Percentiles rank a stretch among this genome's conserved stretches.
These are phyloP conservation scores for Didymodactylos carnosus DNA, from an alignment of 2,888 invertebrate genomes.

Conservation along the genomic window DNA sequence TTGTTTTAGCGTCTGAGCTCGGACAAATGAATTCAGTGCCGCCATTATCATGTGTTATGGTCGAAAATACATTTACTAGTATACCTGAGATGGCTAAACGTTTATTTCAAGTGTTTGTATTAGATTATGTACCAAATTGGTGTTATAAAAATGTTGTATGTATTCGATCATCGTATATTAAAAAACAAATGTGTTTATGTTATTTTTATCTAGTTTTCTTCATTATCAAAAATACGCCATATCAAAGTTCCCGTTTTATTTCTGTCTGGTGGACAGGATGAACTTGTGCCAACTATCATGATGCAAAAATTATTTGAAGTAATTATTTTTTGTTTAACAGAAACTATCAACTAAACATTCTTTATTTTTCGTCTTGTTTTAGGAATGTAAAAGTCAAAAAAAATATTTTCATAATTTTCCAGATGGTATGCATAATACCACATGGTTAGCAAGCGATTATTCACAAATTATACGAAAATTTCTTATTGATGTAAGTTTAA, in stretches of 20 bases:
- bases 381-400: conserved; percentile 49
- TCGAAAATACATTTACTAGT: conserved; percentile 85
- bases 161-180: not conserved
- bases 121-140: conserved; percentile 52
- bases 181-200: not conserved
- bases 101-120: conserved; percentile 51
- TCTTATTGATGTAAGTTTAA: conserved; percentile 30
- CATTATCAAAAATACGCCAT: conserved; percentile 48
- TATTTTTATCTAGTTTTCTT: conserved; percentile 29
- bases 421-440: conserved; percentile 76
- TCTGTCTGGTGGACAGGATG: conserved; percentile 66
- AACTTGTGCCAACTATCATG: conserved; percentile 71
- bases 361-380: not conserved
- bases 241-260: conserved; percentile 59
- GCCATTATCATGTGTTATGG: conserved; percentile 41
- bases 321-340: too few relatives aligned
- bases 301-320: conserved; percentile 54
- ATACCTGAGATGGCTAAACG: conserved; percentile 75
- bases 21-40: not conserved
- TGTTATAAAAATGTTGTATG: conserved; percentile 73
- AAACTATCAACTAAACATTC: not conserved
- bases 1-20: not conserved
- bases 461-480: conserved; percentile 33
- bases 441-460: conserved; percentile 70
- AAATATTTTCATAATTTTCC: conserved; percentile 59